Evolutionary conservation across 1,140 invertebrate species (phyloP).

Genomic region (Hylaeus anthracinus): DNA sequence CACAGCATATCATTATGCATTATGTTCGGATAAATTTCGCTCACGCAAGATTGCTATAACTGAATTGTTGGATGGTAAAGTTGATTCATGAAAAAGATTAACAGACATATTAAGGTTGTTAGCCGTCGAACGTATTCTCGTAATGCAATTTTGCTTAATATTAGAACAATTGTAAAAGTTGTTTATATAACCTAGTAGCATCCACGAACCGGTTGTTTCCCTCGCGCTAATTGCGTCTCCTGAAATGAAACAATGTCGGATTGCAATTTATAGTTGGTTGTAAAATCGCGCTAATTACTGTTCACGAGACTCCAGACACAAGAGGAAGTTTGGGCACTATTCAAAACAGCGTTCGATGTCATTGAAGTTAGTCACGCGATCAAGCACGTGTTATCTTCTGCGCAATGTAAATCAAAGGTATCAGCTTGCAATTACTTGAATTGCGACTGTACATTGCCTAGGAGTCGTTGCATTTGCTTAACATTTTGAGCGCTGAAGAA

Average conservation of each 20-base stretch:
- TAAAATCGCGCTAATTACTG: conserved; percentile 35
- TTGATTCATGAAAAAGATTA: too few species aligned
- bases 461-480: not conserved
- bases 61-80: too few species aligned
- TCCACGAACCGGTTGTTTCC: not conserved
- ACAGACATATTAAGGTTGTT: too few species aligned
- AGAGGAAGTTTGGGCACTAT: conserved; percentile 44
- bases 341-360: conserved; percentile 47
- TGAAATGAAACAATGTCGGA: conserved; percentile 8
- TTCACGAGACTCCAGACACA: conserved; percentile 20
- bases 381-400: conserved; percentile 36
- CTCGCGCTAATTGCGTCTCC: not conserved
- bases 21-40: too few species aligned
- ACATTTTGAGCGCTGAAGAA: not conserved
- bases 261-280: conserved; percentile 23
- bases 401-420: conserved; percentile 43
- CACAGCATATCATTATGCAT: too few species aligned
- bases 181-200: too few species aligned
- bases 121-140: too few species aligned
- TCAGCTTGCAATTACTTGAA: conserved; percentile 46
- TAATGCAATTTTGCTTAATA: too few species aligned
- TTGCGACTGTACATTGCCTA: not conserved
- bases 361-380: conserved; percentile 50
- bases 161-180: too few species aligned
- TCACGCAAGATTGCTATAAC: too few species aligned